Base-by-base conservation (phyloP, 92 coral and sea anemone genomes). In the Phymanthus crucifer region DNA sequence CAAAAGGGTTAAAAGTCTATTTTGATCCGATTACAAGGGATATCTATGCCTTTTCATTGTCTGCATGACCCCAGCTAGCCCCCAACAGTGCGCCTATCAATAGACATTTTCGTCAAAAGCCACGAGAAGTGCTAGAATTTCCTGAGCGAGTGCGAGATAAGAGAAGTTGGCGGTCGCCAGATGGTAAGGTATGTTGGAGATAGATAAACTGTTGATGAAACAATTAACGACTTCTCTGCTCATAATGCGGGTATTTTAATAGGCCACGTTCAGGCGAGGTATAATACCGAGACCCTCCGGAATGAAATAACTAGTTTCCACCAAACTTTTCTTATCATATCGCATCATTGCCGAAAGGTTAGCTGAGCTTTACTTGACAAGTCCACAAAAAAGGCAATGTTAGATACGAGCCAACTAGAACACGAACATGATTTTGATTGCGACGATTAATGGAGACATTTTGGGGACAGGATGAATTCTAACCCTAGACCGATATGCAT, bases 171-270 rank as follows among this genome's bases (percentile, higher is more conserved):
- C 57, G 77, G 61, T 52, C 27, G 57, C 50, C 80, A 76, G 80
- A 76, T 76, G 80, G 40, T 34, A 46, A n/a, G 71, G 27, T 46
- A 76, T 76, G 80, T 23, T 56, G 37, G 35, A 74, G 11, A 26
- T 24, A 80, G 89, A 78, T 74, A 78, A 69, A 80, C 58, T 65
- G 77, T 48, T 65, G 74, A 45, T 48, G 89, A 85, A 64, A 31
- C 64, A 58, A 84, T 84, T 79, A 72, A 79, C 72, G 36, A 70
- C 70, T 43, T 70, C 43, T 36, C 43, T 48, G 27, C 1, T 16
- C n/a, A 54, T 21, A 24, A n/a, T 54, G 64, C 64, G 64, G 64
- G 24, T 54, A 54, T 10, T 43, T 43, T n/a, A n/a, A 45, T 45
- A 9, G 50, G 50, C 50, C 50, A 11, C 11, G 31, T 54, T 9